Evolutionary conservation across 2,888 invertebrate species (phyloP).

Genomic region (Pristionchus fissidentatus): DNA sequence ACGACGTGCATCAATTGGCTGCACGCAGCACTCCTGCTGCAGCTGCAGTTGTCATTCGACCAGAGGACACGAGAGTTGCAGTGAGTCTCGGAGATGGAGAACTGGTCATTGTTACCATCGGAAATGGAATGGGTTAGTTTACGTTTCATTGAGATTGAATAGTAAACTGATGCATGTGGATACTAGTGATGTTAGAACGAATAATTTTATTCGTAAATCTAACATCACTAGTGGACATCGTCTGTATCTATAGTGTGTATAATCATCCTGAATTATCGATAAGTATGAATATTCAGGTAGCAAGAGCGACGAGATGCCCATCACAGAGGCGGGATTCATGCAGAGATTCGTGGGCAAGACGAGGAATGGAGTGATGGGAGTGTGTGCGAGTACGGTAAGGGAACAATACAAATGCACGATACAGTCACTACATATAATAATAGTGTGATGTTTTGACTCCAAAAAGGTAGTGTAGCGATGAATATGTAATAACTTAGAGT

Average conservation of each 20-base stretch:
- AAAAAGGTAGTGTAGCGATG: too few relatives aligned
- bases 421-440: neutral
- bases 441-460: neutral
- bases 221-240: neutral
- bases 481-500: neutral
- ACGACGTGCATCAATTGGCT: slow-evolving; percentile 35
- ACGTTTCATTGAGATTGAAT: neutral
- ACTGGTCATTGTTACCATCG: slow-evolving; percentile 34
- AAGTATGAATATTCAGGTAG: neutral
- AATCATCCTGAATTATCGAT: neutral
- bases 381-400: neutral
- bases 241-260: too few relatives aligned
- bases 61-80: slow-evolving; percentile 7
- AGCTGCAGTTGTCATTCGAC: slow-evolving; percentile 26
- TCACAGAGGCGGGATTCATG: slow-evolving; percentile 8
- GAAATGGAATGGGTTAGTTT: neutral
- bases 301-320: slow-evolving; percentile 1
- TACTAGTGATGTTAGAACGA: neutral
- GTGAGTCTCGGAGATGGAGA: slow-evolving; percentile 41
- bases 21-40: slow-evolving; percentile 7
- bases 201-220: neutral
- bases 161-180: neutral
- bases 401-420: neutral
- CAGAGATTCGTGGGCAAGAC: slow-evolving; percentile 10
- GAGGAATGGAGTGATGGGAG: slow-evolving; percentile 17